These are phyloP conservation scores for Leptinotarsa peninsularis DNA, from an alignment of 2,888 invertebrate species.

Conservation along the genomic window DNA sequence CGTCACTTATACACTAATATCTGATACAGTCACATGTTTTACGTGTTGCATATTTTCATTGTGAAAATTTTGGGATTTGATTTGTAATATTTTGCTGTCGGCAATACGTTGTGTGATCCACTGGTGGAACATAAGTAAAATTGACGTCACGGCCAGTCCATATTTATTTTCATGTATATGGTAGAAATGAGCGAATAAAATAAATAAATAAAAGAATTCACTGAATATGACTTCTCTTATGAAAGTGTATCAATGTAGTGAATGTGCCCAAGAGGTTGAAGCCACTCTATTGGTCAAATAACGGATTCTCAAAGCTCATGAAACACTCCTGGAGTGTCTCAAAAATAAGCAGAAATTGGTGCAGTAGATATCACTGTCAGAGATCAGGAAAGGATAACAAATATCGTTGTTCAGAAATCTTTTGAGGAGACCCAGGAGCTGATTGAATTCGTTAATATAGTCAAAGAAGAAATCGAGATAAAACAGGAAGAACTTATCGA, in stretches of 20 bases:
- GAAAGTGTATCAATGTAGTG: slow-evolving; percentile 50
- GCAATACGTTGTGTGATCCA: no score
- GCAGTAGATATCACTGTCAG: neutral
- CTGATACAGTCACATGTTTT: no score
- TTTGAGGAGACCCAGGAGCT: neutral
- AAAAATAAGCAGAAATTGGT: slow-evolving; percentile 25
- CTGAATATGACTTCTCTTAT: no score
- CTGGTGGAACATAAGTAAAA: no score
- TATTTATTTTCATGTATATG: no score
- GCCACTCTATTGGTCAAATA: slow-evolving; percentile 53
- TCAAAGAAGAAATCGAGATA: slow-evolving; percentile 20
- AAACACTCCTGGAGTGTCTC: slow-evolving; percentile 45
- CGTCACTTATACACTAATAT: no score
- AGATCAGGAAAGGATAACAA: neutral
- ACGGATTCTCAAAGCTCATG: slow-evolving; percentile 55
- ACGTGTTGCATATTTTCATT: no score
- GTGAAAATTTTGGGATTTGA: no score
- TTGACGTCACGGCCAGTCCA: no score
- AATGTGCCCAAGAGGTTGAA: slow-evolving; percentile 56
- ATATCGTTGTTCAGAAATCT: neutral
- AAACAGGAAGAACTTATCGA: neutral
- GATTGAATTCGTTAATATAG: slow-evolving; percentile 33
- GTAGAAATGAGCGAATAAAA: no score
- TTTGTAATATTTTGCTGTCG: no score
- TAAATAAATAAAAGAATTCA: no score